Evolutionary conservation across 1,140 invertebrate species (phyloP), one percentile per base, ranked within the genome.

Genomic region (Pseudomyrmex sp.): DNA sequence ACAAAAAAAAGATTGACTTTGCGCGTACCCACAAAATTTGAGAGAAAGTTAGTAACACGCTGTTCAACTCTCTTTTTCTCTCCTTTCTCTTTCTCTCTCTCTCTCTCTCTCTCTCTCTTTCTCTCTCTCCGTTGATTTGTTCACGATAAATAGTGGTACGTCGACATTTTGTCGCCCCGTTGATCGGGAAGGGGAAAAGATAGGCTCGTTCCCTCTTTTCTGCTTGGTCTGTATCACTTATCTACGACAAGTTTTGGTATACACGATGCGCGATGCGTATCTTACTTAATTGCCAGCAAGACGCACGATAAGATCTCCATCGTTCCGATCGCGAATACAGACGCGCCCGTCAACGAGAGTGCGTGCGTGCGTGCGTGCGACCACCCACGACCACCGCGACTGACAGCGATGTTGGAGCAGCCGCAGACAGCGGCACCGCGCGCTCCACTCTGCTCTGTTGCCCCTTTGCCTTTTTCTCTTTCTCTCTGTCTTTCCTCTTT

Each of bases 21-120:
- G 80, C 87, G 80, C 88, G 88, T 89, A 89, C 87, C 87, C 74
- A 89, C 73, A 72, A 35, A 35, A 70, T 26, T 74, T 59, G 26
- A 69, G 61, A 74, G 46, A 73, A 8, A 52, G 54, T 58, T 48
- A 10, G 79, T 26, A 73, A 88, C 76, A 52, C 75, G 72, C 59
- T 88, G 62, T 83, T 88, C 62, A 80, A 88, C 72, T 80, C 85
- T 58, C 63, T 58, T 87, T 54, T 75, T 69, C 8, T 73, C 35
- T 35, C 70, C 48, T 10, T 48, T 26, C 5, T 82, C 59, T 68
- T 62, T 80, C 10, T 73, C 44, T 58, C 54, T 83, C 15, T 48
- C 2, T 26, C 5, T 82, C 59, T 68, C 69, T 80, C 10, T 73
- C 44, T 58, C 54, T 83, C 15, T 79, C 15, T 44, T 4, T 52